phyloP scores from a whole-genome alignment of 2,888 invertebrate species.

The Bembecia ichneumoniformis region DNA sequence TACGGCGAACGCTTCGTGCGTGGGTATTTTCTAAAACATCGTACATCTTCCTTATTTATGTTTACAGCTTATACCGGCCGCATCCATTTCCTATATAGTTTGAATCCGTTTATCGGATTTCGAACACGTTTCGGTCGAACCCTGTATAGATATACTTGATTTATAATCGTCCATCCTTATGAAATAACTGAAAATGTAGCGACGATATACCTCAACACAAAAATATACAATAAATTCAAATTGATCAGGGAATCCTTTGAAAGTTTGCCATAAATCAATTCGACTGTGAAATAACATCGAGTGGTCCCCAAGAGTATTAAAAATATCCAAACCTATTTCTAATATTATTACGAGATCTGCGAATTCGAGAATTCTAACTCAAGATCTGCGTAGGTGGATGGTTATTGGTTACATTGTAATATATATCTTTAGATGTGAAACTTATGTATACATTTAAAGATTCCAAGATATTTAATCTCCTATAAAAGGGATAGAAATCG shows the following conservation, averaged over 20 bases:
- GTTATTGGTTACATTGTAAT: too few species aligned
- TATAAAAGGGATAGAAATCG: too few species aligned
- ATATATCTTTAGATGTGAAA: too few species aligned
- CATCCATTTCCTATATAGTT: constrained; percentile 57
- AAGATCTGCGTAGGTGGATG: too few species aligned
- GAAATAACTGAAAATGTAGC: constrained; percentile 44
- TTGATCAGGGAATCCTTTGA: background rate
- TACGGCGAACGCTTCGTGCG: constrained; percentile 52
- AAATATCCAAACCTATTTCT: background rate
- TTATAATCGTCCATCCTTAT: constrained; percentile 48
- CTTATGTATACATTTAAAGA: too few species aligned
- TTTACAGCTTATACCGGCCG: constrained; percentile 63
- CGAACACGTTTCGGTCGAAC: constrained; percentile 56
- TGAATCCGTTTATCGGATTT: constrained; percentile 69
- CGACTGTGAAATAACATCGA: background rate
- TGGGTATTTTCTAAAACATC: constrained; percentile 65
- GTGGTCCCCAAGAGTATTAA: background rate
- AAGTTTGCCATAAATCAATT: background rate
- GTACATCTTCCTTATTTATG: constrained; percentile 69
- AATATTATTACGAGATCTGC: too few species aligned
- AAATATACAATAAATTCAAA: constrained; percentile 11
- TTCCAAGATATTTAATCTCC: too few species aligned
- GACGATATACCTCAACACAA: constrained; percentile 21
- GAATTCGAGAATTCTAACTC: too few species aligned
- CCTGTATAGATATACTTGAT: constrained; percentile 57